Evolutionary conservation across 2,113 vertebrate genomes (phyloP).

Genomic region (Kobus ellipsiprymnus): DNA sequence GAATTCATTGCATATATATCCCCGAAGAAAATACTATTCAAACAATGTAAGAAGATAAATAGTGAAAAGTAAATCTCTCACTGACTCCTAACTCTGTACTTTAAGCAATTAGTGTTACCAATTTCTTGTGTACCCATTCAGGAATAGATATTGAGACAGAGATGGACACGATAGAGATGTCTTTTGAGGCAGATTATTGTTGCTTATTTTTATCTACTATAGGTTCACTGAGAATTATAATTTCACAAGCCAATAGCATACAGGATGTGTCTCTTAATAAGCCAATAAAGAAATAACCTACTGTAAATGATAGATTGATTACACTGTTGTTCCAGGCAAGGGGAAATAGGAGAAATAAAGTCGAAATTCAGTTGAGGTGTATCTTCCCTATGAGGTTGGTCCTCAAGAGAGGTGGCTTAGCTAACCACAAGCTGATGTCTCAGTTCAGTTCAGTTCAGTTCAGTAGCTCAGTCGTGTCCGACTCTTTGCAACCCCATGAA

Average conservation of each 20-base stretch:
- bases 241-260: background rate
- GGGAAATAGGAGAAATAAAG: background rate
- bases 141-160: background rate
- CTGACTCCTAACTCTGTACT: background rate
- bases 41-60: background rate
- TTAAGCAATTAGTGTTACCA: background rate
- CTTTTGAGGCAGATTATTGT: background rate
- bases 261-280: background rate
- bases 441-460: too few relatives aligned
- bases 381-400: background rate
- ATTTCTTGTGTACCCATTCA: background rate
- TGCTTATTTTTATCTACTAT: background rate
- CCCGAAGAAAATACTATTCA: background rate
- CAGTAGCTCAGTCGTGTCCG: too few relatives aligned
- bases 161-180: background rate
- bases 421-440: background rate
- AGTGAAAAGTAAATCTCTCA: background rate
- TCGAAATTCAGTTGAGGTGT: background rate
- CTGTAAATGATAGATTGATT: background rate
- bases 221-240: background rate
- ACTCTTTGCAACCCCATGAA: too few relatives aligned
- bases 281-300: background rate
- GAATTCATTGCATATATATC: background rate
- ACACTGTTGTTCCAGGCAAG: background rate
- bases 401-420: background rate